Evolutionary conservation across 2,797 vertebrate species (phyloP), one percentile per base, ranked within the genome.

Genomic region (Epinephelus coioides): DNA sequence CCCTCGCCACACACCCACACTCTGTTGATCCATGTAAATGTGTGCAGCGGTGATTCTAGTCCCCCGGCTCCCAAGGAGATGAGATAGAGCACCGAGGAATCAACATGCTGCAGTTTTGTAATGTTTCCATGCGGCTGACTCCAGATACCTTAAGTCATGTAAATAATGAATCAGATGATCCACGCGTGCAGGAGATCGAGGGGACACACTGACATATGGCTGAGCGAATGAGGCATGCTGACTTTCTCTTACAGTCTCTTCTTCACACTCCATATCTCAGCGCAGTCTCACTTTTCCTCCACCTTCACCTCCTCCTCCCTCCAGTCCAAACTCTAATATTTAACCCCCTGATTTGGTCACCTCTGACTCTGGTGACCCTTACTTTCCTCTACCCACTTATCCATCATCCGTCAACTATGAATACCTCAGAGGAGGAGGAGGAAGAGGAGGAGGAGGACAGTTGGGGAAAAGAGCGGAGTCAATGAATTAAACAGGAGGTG

Each of bases 121-220:
- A 79, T 47, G 81, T 91, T 93, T 94, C 93, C 87, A 49, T 84
- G 85, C 68, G 80, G 88, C 89, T 90, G 92, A 88, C 75, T 87
- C 54, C 85, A 88, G 90, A 92, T 87, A 91, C 89, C 91, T 95
- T 91, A 90, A 92, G 84, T 93, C 87, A 76, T 92, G 88, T 95
- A 94, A 95, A 95, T 95, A 95, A 95, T 95, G 90, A 92, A 95
- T 95, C 89, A 88, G 89, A 88, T 86, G 89, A 88, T 88, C 87
- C 90, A 73, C 64, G 71, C 68, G 46, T 73, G 86, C 74, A 53
- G 85, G 79, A 82, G 84, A 87, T 61, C 21, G 67, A 73, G 73
- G 64, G 69, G 78, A 87, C 87, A 72, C 49, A 51, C 81, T 85
- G 73, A 77, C 84, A 83, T 81, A 74, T 75, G 79, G 81, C 75